Conservation (phyloP, 2,888 invertebrate genomes). For the Dysmachus trigonus region DNA sequence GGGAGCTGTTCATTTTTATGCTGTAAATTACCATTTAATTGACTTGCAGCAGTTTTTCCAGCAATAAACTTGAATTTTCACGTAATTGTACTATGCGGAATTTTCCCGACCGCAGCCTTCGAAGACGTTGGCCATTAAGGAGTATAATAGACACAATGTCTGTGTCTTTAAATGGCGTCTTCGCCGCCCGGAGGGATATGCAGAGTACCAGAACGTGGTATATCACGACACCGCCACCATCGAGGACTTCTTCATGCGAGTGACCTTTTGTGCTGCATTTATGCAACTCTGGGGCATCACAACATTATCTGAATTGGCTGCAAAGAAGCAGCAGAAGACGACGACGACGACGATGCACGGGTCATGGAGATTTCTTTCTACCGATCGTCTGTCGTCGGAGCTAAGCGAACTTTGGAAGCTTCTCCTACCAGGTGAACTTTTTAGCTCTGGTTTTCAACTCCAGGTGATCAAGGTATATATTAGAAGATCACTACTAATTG, state of each 20-base stretch:
- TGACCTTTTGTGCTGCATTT: constrained; percentile 44
- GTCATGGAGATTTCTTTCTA: constrained; percentile 2
- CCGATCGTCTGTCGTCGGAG: background rate
- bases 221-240: constrained; percentile 47
- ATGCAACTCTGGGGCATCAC: background rate
- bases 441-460: background rate
- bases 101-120: constrained; percentile 23
- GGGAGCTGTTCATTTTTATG: background rate
- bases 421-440: constrained; percentile 13
- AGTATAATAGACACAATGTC: background rate
- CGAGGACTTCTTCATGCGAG: constrained; percentile 25
- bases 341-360: background rate
- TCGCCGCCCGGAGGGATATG: too few species aligned
- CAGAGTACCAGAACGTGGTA: constrained; percentile 42
- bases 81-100: background rate
- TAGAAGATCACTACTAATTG: background rate
- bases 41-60: constrained; percentile 5
- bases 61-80: constrained; percentile 37
- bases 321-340: background rate
- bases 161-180: background rate
- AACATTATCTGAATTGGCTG: background rate
- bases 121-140: background rate
- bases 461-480: background rate
- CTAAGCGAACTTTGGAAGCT: background rate
- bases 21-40: constrained; percentile 26